These are phyloP conservation scores for Eudasyphora cyanicolor DNA, from an alignment of 2,888 invertebrate species.

Conservation along the genomic window DNA sequence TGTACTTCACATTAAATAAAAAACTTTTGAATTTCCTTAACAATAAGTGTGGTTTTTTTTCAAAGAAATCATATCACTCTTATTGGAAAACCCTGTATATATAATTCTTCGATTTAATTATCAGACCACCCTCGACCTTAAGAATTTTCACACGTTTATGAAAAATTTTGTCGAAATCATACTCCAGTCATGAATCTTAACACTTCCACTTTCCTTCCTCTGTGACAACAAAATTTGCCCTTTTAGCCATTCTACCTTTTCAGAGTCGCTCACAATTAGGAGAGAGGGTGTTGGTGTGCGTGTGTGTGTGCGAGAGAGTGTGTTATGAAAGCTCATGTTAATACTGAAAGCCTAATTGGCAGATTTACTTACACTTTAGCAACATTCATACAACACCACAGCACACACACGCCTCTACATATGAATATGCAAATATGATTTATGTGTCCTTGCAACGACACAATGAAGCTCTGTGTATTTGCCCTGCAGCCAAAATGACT, in stretches of 20 bases:
- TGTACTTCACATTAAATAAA: too few species aligned
- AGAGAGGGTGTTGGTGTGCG: neutral
- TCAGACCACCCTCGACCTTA: neutral
- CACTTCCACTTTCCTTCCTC: constrained; percentile 12
- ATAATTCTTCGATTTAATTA: too few species aligned
- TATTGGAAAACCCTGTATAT: too few species aligned
- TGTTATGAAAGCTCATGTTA: constrained; percentile 58
- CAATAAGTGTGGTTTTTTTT: too few species aligned
- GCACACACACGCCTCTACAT: constrained; percentile 19
- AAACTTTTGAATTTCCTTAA: too few species aligned
- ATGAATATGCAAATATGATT: constrained; percentile 60
- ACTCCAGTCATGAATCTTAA: constrained; percentile 4
- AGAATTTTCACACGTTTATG: constrained; percentile 12
- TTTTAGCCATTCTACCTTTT: constrained; percentile 24
- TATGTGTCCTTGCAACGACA: constrained; percentile 32
- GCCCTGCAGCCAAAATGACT: too few species aligned
- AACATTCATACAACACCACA: constrained; percentile 22
- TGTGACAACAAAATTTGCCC: neutral
- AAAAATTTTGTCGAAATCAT: constrained; percentile 20
- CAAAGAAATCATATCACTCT: too few species aligned
- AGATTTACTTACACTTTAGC: constrained; percentile 62
- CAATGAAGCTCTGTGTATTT: constrained; percentile 13
- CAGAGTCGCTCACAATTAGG: constrained; percentile 17
- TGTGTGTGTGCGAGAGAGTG: neutral
- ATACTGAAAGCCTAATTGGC: constrained; percentile 61